Conservation (phyloP, 2,113 vertebrate genomes). For the Apodemus sylvaticus region DNA sequence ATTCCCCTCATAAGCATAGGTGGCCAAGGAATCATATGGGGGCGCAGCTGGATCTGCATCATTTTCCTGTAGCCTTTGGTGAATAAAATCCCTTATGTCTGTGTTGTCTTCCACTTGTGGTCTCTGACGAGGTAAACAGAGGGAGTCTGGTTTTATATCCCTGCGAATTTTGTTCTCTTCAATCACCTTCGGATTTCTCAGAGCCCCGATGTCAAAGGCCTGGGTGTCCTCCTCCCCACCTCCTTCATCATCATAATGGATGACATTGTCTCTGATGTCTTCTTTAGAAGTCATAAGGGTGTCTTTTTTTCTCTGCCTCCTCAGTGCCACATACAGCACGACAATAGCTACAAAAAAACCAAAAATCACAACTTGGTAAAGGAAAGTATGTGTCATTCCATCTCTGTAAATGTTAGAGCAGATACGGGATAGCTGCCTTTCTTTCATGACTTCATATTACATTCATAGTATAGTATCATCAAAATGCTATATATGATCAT, state of each 20-base stretch:
- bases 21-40: constrained; percentile 97
- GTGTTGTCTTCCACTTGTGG: constrained; percentile 89
- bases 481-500: neutral
- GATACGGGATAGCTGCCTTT: neutral
- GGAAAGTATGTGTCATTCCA: neutral
- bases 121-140: constrained; percentile 83
- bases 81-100: constrained; percentile 96
- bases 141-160: constrained; percentile 94
- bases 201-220: constrained; percentile 97
- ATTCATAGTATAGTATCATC: neutral
- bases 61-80: constrained; percentile 93
- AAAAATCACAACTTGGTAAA: constrained; percentile 33
- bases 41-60: constrained; percentile 93
- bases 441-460: neutral
- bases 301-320: constrained; percentile 97
- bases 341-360: constrained; percentile 90
- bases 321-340: constrained; percentile 95
- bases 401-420: neutral
- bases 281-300: constrained; percentile 99
- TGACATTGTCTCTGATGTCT: constrained; percentile 98
- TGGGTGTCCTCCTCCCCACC: constrained; percentile 99
- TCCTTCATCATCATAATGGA: constrained; percentile 98
- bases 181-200: constrained; percentile 96
- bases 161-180: constrained; percentile 94
- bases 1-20: constrained; percentile 96